Base-by-base conservation (phyloP, 2,797 vertebrate genomes). In the Nannoperca obscura region DNA sequence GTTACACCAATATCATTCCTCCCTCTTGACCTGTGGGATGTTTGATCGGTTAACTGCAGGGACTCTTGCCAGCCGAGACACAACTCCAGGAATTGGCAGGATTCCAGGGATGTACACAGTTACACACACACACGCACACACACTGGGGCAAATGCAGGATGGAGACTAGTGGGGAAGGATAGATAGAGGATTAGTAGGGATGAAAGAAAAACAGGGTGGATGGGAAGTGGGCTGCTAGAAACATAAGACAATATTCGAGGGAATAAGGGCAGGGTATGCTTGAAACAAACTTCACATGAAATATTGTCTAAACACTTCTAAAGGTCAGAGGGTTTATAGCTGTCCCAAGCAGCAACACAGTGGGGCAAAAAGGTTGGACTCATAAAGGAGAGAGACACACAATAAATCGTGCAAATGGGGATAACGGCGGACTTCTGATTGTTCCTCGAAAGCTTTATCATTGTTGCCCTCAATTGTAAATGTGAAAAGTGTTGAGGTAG, bases 21-120 rank as follows among this genome's bases (percentile, higher is more conserved):
- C 54, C 58, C 74, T 78, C 47, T 72, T 81, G 77, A 82, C 74
- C 82, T 59, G 60, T 59, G 60, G 59, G 60, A 81, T 73, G 65
- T 81, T 83, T 76, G 71, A 88, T 74, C 4, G 7, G 68, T 55
- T 59, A 65, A 76, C 75, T 11, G 0, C 64, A 32, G 57, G 71
- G 59, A 75, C 61, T 36, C 14, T 63, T 3, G 14, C 62, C 59
- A 60, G 76, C 40, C 22, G 20, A 77, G 62, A 71, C 4, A 3
- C n/a, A 62, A 32, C 42, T 63, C 24, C 0, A 13, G 54, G 69
- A 71, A 60, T 49, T 71, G 85, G 76, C 72, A 74, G 66, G 40
- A 22, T 0, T 70, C 79, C 82, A 85, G 17, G 46, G 47, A 84
- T 77, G 50, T 65, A 74, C 22, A 78, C 54, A 77, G n/a, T n/a